Base-by-base conservation (phyloP, 2,113 vertebrate genomes). In the Burhinus bistriatus region DNA sequence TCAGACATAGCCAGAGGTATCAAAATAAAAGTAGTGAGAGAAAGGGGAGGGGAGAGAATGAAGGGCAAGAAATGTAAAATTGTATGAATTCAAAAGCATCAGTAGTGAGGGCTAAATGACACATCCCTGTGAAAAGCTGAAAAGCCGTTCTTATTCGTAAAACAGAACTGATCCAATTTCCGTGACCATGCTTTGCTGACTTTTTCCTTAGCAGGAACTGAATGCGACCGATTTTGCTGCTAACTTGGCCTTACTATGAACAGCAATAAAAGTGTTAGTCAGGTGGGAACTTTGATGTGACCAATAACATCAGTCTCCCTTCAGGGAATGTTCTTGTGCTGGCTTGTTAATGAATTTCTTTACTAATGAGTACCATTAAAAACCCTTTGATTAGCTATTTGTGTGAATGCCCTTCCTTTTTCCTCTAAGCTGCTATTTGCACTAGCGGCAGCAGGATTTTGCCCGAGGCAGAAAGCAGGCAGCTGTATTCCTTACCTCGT, bases 341-440 rank as follows among this genome's bases (percentile, higher is more conserved):
- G 95, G 96, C 96, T 95, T 97, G 97, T 97, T 97, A 97, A 97
- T 97, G 96, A 97, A 96, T 97, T 97, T 97, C 76, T 97, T 97
- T 97, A 90, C 90, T 97, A 97, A 97, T 96, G 96, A 96, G 95
- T 96, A 88, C 96, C 96, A 97, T 97, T 97, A 97, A 97, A 97
- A 97, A 89, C 75, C 85, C 96, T 97, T 97, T 96, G 96, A 97
- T 96, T 97, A 96, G 97, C 95, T 96, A 93, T 97, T 97, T 97
- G 97, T 94, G 96, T 96, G 92, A 92, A 95, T 93, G 97, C 88
- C 94, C 94, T 96, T 97, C 96, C 88, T 97, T 97, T 96, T 97
- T 93, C 68, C 88, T 93, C 85, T 85, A 45, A 73, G 82, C 62
- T 95, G n/a, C 73, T 58, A 10, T 75, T 92, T 80, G 45, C 81